Percentiles rank a stretch among this genome's conserved stretches.
Conservation (phyloP, 2,113 vertebrate species). For the Bungarus multicinctus region DNA sequence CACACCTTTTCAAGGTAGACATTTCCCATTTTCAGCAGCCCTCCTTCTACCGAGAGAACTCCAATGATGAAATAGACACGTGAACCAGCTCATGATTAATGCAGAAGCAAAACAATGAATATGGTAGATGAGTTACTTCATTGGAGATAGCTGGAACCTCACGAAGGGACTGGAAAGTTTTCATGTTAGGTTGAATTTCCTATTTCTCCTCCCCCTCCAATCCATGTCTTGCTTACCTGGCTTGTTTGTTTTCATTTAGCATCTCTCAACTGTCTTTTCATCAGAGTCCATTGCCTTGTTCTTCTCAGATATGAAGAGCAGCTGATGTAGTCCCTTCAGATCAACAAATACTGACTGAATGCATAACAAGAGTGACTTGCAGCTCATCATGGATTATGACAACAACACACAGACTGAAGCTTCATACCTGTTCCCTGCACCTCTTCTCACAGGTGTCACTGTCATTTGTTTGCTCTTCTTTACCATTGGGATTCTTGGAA, state of each 20-base stretch:
- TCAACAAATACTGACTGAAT: constrained; percentile 56
- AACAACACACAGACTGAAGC: constrained; percentile 50
- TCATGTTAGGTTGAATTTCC: background rate
- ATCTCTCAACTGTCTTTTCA: background rate
- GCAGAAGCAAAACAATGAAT: background rate
- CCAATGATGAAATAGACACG: background rate
- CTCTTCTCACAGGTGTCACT: constrained; percentile 85
- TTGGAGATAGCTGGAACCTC: background rate
- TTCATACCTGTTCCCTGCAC: constrained; percentile 78
- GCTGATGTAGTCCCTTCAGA: background rate
- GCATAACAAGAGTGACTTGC: constrained; percentile 70
- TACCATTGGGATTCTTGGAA: constrained; percentile 83
- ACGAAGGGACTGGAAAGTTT: background rate
- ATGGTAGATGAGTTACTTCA: background rate
- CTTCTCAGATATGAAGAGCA: background rate
- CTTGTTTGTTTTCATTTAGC: background rate
- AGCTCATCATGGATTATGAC: constrained; percentile 59
- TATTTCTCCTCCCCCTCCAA: background rate
- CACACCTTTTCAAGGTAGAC: background rate
- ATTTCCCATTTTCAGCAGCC: background rate
- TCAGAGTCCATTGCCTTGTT: background rate
- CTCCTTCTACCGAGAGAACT: background rate
- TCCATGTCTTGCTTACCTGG: background rate
- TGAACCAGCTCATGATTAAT: background rate
- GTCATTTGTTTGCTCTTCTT: constrained; percentile 85